Evolutionary conservation across 1,140 invertebrate genomes (phyloP).

Genomic region (Varroa destructor): DNA sequence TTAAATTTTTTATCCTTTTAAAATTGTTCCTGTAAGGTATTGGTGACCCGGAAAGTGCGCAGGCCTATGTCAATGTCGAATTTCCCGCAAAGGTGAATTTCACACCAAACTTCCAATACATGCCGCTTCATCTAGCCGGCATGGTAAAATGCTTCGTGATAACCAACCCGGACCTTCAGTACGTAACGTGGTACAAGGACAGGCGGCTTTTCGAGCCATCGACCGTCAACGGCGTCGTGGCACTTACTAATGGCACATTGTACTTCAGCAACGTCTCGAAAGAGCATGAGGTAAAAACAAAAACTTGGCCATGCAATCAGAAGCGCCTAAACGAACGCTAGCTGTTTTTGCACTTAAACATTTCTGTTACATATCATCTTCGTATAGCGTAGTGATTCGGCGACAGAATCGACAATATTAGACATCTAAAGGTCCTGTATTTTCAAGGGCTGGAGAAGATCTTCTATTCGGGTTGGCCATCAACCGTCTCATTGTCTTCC

Average conservation of each 20-base stretch:
- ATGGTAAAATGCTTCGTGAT: conserved; percentile 93
- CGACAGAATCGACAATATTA: no score
- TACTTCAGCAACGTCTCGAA: conserved; percentile 55
- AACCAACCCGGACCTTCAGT: conserved; percentile 81
- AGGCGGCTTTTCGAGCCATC: conserved; percentile 77
- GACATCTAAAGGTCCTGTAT: no score
- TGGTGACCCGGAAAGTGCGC: conserved; percentile 79
- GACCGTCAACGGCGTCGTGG: conserved; percentile 75
- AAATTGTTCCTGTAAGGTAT: conserved; percentile 43
- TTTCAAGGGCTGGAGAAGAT: no score
- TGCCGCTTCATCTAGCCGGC: conserved; percentile 76
- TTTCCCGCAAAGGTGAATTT: conserved; percentile 88
- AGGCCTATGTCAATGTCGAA: conserved; percentile 87
- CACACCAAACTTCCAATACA: conserved; percentile 79
- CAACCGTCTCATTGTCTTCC: no score
- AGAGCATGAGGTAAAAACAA: conserved; percentile 30
- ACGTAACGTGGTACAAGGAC: conserved; percentile 91
- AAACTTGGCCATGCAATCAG: neutral
- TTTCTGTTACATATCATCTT: no score
- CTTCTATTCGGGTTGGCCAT: no score
- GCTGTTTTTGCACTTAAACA: neutral
- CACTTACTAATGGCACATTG: conserved; percentile 82
- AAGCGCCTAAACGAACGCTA: neutral
- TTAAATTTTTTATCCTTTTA: no score
- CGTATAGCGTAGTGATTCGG: no score